Evolutionary conservation across 2,113 vertebrate species (phyloP), one percentile per base, ranked within the genome.

Genomic region (Trochalopteron elliotii): DNA sequence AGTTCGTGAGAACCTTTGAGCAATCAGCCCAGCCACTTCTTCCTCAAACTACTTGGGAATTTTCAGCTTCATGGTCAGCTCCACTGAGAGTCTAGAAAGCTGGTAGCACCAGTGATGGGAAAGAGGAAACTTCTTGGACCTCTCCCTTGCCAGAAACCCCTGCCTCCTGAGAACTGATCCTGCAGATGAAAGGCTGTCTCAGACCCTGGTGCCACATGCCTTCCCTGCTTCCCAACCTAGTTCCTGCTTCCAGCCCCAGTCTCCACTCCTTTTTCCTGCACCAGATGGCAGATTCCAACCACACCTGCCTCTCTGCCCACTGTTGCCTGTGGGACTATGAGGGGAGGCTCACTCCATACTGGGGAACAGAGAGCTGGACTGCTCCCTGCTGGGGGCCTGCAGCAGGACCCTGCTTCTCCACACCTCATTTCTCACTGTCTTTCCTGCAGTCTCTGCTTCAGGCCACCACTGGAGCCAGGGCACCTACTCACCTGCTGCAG

Each of bases 281-380:
- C 9, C 44, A 70, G 50, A 74, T 20, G n/a, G 30, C 28, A 50
- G 40, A 74, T 70, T 30, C 56, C 23, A 47, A 18, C 33, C 75
- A 52, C 42, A 63, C 12, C 11, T 65, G 45, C 40, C 50, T 52
- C 53, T 49, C 37, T 17, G 25, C 28, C 35, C 6, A 4, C 40
- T 7, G 7, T 5, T 12, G 1, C 19, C 60, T 50, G 6, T 0
- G 2, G 50, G 15, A 15, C 22, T 27, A 14, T 8, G 4, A 91
- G 40, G 55, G 25, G 21, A 78, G 19, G 11, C n/a, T 85, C 6
- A 2, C 11, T 53, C 31, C 42, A 53, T 11, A 11, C 28, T 3
- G 0, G 15, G 28, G 31, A 68, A 65, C 57, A 47, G 42, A 70
- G 39, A 37, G 25, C 63, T 30, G 31, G 44, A 53, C 45, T 70